Percentiles rank a stretch among this genome's conserved stretches.
These are phyloP conservation scores for Sparus aurata DNA, from an alignment of 2,797 vertebrate species.

Conservation along the genomic window DNA sequence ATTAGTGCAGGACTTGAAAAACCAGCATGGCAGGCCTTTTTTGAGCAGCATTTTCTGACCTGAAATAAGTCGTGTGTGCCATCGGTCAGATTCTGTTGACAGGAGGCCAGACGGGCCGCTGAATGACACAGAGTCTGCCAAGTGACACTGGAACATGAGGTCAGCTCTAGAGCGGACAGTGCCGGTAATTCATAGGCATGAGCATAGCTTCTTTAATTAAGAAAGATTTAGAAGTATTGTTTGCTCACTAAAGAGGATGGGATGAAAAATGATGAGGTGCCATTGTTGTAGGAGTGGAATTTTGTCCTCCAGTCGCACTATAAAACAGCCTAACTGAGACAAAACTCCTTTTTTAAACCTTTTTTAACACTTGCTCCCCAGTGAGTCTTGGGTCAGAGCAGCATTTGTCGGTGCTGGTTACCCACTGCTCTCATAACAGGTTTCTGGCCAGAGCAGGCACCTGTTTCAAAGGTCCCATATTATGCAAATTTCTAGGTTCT, in stretches of 20 bases:
- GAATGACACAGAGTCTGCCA: conserved; percentile 70
- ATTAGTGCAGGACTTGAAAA: conserved; percentile 1
- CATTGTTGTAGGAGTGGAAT: background rate
- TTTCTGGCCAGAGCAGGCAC: too few relatives aligned
- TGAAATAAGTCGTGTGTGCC: background rate
- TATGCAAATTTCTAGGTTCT: too few relatives aligned
- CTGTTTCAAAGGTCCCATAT: too few relatives aligned
- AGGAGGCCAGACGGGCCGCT: conserved; percentile 43
- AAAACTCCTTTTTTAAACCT: background rate
- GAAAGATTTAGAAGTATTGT: background rate
- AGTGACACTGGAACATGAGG: conserved; percentile 24
- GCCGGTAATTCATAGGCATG: conserved; percentile 23
- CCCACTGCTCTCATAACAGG: too few relatives aligned
- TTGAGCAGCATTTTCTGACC: background rate
- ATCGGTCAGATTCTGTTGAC: conserved; percentile 62
- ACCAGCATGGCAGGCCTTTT: background rate
- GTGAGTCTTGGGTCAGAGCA: background rate
- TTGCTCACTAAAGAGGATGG: background rate
- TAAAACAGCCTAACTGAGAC: background rate
- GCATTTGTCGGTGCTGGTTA: background rate
- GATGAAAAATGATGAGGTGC: conserved; percentile 33
- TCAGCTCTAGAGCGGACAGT: conserved; percentile 6
- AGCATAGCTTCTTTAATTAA: conserved; percentile 6
- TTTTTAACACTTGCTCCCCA: background rate
- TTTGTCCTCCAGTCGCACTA: background rate